Evolutionary conservation across 1,140 invertebrate species (phyloP).

Genomic region (Drosophila subpulchrella): DNA sequence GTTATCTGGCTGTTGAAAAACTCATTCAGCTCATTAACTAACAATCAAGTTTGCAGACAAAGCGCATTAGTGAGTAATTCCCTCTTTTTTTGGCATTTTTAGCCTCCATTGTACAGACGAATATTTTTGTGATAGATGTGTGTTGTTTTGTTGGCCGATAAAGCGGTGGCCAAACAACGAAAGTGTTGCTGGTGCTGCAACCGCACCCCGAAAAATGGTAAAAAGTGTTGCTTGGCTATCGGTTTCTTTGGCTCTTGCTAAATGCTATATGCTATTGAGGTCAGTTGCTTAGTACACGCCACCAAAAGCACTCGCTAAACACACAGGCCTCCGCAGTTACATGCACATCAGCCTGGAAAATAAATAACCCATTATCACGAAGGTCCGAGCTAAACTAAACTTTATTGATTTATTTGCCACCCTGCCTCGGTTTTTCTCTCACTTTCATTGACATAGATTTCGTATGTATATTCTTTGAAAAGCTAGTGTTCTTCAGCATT

Average conservation of each 20-base stretch:
- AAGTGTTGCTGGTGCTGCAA: conserved; percentile 62
- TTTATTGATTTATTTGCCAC: conserved; percentile 72
- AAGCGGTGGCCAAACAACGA: conserved; percentile 63
- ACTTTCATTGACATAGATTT: conserved; percentile 72
- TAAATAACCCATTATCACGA: conserved; percentile 81
- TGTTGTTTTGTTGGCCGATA: conserved; percentile 48
- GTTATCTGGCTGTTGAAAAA: conserved; percentile 26
- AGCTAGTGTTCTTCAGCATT: conserved; percentile 46
- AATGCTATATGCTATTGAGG: conserved; percentile 68
- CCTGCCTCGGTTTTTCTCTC: conserved; percentile 56
- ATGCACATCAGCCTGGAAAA: conserved; percentile 53
- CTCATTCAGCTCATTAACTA: conserved; percentile 65
- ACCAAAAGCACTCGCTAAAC: conserved; percentile 43
- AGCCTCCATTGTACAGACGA: conserved; percentile 15
- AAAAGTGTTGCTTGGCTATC: conserved; percentile 48
- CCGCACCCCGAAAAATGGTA: conserved; percentile 56
- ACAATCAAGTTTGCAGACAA: conserved; percentile 68
- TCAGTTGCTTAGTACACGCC: conserved; percentile 74
- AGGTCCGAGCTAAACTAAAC: conserved; percentile 43
- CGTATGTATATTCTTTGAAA: conserved; percentile 13
- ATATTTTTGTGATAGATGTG: conserved; percentile 17
- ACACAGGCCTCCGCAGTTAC: conserved; percentile 31
- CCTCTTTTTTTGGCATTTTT: conserved; percentile 40
- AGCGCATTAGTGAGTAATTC: conserved; percentile 74
- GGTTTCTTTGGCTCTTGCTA: conserved; percentile 54